Evolutionary conservation across 2,888 invertebrate species (phyloP).

Genomic region (Rhimphoctona megacephalus): DNA sequence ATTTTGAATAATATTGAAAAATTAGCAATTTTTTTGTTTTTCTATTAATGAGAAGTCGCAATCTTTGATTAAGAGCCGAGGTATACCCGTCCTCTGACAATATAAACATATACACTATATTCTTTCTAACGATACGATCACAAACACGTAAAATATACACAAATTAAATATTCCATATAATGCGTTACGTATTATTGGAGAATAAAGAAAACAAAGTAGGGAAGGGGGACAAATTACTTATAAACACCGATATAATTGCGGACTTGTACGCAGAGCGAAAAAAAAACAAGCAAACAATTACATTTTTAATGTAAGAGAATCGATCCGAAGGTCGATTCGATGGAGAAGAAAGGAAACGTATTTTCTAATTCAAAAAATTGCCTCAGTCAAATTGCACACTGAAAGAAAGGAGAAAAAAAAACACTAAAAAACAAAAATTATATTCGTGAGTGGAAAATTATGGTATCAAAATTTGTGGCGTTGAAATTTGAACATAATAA

Average conservation of each 20-base stretch:
- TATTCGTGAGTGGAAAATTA: conserved; percentile 23
- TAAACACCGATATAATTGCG: conserved; percentile 34
- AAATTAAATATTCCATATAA: conserved; percentile 23
- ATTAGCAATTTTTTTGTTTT: not conserved
- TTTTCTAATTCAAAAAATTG: conserved; percentile 12
- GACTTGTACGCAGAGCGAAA: conserved; percentile 20
- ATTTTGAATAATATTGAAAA: not conserved
- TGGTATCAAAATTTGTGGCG: conserved; percentile 35
- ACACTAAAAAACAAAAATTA: not conserved
- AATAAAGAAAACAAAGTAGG: conserved; percentile 3
- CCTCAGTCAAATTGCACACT: conserved; percentile 44
- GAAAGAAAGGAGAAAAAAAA: not conserved
- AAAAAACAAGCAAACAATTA: conserved; percentile 3
- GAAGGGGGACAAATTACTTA: conserved; percentile 15
- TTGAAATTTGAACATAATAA: conserved; percentile 32
- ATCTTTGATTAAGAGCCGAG: conserved; percentile 41
- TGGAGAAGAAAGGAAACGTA: not conserved
- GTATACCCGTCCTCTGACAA: conserved; percentile 68
- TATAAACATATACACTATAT: conserved; percentile 58
- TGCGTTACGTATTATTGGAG: conserved; percentile 9
- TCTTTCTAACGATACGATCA: conserved; percentile 58
- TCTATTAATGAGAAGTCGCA: not conserved
- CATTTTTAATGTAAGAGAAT: not conserved
- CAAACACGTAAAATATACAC: conserved; percentile 38
- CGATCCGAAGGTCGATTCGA: not conserved